These are phyloP conservation scores for Mimachlamys varia DNA, from an alignment of 2,888 invertebrate species.

Conservation along the genomic window DNA sequence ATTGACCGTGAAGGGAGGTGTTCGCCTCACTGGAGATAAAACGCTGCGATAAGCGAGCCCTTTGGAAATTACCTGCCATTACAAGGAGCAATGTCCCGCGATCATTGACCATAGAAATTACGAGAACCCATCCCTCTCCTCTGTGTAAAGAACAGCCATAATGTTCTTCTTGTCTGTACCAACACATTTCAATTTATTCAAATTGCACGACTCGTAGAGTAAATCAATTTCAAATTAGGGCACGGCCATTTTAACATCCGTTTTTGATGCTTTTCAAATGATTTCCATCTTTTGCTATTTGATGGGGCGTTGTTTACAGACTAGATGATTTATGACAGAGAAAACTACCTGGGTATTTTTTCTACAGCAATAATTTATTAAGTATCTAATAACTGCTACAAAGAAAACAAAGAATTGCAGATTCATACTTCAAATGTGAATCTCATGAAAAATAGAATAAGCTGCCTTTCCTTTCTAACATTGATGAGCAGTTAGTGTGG, in stretches of 20 bases:
- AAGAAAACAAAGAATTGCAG: too few species aligned
- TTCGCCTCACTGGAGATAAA: background rate
- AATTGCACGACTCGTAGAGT: background rate
- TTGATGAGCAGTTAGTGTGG: too few species aligned
- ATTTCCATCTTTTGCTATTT: background rate
- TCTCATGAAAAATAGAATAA: too few species aligned
- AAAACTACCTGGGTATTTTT: background rate
- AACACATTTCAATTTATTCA: background rate
- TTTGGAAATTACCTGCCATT: slow-evolving; percentile 4
- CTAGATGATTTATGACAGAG: background rate
- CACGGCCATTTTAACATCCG: background rate
- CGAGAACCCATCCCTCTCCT: background rate
- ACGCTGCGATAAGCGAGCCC: background rate
- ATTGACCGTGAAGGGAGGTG: background rate
- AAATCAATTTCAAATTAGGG: background rate
- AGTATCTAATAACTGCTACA: too few species aligned
- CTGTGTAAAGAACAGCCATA: background rate
- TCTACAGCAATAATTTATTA: background rate
- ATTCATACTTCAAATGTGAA: too few species aligned
- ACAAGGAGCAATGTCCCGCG: background rate
- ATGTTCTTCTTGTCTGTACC: background rate
- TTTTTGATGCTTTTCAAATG: background rate
- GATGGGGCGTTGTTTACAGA: background rate
- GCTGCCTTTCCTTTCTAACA: too few species aligned
- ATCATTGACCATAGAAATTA: slow-evolving; percentile 13